Evolutionary conservation across 2,113 vertebrate species (phyloP), one percentile per base, ranked within the genome.

Genomic region (Microcebus griseorufus): DNA sequence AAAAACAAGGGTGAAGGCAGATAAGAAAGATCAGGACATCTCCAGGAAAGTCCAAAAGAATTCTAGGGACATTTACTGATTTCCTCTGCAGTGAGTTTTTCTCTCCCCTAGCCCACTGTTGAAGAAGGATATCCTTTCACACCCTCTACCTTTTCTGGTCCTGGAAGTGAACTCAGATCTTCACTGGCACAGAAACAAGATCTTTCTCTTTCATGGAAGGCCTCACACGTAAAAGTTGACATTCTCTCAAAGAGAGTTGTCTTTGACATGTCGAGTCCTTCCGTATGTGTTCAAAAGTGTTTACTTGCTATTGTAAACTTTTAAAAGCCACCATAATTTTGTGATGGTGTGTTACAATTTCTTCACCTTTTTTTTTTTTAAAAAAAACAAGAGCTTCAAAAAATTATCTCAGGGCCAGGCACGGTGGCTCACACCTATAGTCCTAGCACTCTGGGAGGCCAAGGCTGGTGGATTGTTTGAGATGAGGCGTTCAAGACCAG

Each of bases 1-100:
- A 34, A 84, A 92, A 80, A 73, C n/a, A 87, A 79, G 51, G n/a
- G 37, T 82, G 65, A 87, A 81, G 75, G 69, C 32, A 92, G 73
- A 65, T 2, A 72, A 65, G 58, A 55, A 85, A 87, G 65, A 73
- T 45, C 27, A 20, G 45, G 75, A 73, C 45, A 75, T 22, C 55
- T 67, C 55, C 37, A 39, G 37, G 37, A 58, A 81, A 67, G 45
- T 73, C 29, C 76, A 67, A 39, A 72, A 48, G 37, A 92, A 88
- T 81, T 55, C 58, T 82, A 65, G 51, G n/a, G 42, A 86, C 53
- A 70, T 39, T 51, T 78, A 39, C 0, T 72, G 64, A 86, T 29
- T 72, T 91, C 27, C 79, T 70, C 64, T 86, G 27, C 39, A 51
- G 79, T 60, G 45, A 67, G 62, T 79, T 53, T 76, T 55, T 48